These are phyloP conservation scores for Calcarius ornatus DNA, from an alignment of 2,113 vertebrate species.

Conservation along the genomic window DNA sequence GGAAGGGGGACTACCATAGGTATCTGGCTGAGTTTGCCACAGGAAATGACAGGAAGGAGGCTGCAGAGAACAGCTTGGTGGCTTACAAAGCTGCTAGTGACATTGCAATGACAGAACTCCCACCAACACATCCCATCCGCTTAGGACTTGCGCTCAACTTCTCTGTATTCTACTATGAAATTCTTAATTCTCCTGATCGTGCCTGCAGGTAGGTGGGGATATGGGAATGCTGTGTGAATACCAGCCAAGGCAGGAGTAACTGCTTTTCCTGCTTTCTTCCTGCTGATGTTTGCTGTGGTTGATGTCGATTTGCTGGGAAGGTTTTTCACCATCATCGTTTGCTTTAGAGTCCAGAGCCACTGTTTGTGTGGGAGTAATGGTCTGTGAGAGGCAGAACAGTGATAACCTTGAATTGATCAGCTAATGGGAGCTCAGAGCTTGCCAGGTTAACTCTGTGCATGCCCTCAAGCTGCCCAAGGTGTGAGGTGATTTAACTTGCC, in stretches of 20 bases:
- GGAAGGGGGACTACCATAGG: slow-evolving; percentile 99
- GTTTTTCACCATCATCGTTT: neutral
- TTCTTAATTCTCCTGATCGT: slow-evolving; percentile 98
- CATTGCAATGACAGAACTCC: slow-evolving; percentile 94
- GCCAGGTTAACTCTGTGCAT: neutral
- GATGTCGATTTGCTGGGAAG: neutral
- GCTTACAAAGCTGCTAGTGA: slow-evolving; percentile 98
- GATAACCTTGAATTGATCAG: neutral
- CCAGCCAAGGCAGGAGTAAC: neutral
- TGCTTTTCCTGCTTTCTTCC: neutral
- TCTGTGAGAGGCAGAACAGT: neutral
- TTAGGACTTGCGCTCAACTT: slow-evolving; percentile 98
- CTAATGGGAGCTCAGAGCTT: neutral
- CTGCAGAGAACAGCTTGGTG: slow-evolving; percentile 97
- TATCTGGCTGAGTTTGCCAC: slow-evolving; percentile 98
- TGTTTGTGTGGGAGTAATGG: neutral
- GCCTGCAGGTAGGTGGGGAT: slow-evolving; percentile 87
- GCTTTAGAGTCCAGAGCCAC: neutral
- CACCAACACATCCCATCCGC: slow-evolving; percentile 96
- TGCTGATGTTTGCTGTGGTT: neutral
- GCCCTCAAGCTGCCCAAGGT: neutral
- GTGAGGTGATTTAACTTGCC: neutral
- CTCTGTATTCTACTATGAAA: slow-evolving; percentile 99
- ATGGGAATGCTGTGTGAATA: neutral
- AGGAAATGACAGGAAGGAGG: slow-evolving; percentile 97